These are phyloP conservation scores for Pseudomyrmex gracilis DNA, from an alignment of 1,140 invertebrate species.

Conservation along the genomic window DNA sequence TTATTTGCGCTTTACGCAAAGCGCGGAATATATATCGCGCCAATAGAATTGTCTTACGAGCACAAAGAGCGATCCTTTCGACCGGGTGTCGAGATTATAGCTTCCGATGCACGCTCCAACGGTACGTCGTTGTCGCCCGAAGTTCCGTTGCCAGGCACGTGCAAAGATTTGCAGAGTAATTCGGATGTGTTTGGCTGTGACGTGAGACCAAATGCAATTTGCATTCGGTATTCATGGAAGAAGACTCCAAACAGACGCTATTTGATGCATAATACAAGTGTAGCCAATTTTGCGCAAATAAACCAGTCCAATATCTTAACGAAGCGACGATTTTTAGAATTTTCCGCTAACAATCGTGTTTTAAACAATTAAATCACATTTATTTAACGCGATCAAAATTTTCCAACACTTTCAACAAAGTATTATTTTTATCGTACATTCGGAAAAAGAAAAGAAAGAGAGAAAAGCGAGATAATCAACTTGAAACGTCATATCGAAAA, in stretches of 20 bases:
- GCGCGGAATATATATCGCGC: background rate
- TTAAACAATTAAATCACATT: background rate
- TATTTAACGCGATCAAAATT: background rate
- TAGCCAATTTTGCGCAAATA: conserved; percentile 24
- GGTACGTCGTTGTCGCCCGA: conserved; percentile 51
- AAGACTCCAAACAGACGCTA: conserved; percentile 45
- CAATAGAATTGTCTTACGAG: conserved; percentile 32
- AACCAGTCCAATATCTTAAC: background rate
- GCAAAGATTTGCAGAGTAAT: conserved; percentile 62
- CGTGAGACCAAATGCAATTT: conserved; percentile 60
- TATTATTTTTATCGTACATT: background rate
- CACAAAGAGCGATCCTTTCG: conserved; percentile 44
- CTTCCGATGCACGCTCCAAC: conserved; percentile 51
- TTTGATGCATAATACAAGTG: conserved; percentile 28
- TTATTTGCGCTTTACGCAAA: conserved; percentile 7
- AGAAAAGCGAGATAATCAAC: background rate
- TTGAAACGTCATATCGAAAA: conserved; percentile 21
- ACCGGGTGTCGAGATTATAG: conserved; percentile 39
- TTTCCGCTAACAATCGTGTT: too few species aligned
- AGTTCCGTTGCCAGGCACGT: conserved; percentile 53
- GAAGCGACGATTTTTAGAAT: background rate
- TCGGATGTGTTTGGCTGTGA: conserved; percentile 60
- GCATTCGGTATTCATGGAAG: conserved; percentile 50
- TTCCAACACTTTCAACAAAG: too few species aligned
- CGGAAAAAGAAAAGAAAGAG: too few species aligned